phyloP scores from a whole-genome alignment of 2,113 vertebrate species.

The Oryzias curvinotus region DNA sequence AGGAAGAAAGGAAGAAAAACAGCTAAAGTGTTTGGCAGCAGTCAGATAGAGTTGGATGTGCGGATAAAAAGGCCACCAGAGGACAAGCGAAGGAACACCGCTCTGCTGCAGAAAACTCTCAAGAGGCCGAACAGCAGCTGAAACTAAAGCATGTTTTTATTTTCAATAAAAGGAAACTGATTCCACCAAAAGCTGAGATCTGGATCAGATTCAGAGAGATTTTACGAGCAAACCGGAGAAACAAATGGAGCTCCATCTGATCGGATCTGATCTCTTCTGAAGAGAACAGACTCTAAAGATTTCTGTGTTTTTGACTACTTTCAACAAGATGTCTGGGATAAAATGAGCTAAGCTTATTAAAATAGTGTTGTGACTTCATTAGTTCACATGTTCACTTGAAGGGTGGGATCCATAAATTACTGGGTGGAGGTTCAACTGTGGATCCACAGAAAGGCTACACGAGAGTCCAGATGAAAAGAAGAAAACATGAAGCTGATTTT shows the following conservation, averaged over 20 bases:
- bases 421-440: constrained; percentile 1
- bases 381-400: neutral
- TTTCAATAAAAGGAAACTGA: too few species aligned
- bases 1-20: neutral
- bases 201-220: neutral
- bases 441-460: neutral
- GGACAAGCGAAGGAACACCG: constrained; percentile 3
- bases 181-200: too few species aligned
- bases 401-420: neutral
- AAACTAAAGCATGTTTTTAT: too few species aligned
- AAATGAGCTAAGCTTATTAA: constrained; percentile 13
- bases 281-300: neutral
- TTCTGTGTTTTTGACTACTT: constrained; percentile 7
- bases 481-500: neutral
- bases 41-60: constrained; percentile 2
- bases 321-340: neutral
- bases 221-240: neutral
- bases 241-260: constrained; percentile 11
- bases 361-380: neutral
- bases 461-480: neutral
- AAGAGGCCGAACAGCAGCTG: neutral
- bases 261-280: constrained; percentile 7
- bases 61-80: constrained; percentile 19
- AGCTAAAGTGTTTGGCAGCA: neutral
- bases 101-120: neutral